These are phyloP conservation scores for Turdus rufiventris DNA, from an alignment of 2,113 vertebrate genomes.

Conservation along the genomic window DNA sequence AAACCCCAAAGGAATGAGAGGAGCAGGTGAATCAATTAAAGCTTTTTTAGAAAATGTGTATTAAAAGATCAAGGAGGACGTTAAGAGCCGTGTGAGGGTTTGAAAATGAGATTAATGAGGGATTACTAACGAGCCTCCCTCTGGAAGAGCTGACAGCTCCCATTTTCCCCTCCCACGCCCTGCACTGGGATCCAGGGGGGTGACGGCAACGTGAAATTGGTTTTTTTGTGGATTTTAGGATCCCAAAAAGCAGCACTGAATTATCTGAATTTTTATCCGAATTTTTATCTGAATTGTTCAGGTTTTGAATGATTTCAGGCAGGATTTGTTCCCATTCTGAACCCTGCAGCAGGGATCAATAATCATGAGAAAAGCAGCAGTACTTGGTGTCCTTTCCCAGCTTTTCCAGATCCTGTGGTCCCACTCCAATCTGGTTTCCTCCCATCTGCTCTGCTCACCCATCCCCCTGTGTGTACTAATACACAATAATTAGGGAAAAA, in stretches of 20 bases:
- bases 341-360: neutral
- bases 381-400: neutral
- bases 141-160: neutral
- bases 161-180: neutral
- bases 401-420: neutral
- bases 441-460: neutral
- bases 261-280: no score
- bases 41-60: neutral
- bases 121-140: neutral
- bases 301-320: no score
- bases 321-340: no score
- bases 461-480: fast-evolving
- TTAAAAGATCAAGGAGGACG: neutral
- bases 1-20: neutral
- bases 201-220: neutral
- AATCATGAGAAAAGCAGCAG: neutral
- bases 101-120: neutral
- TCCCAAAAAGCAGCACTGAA: neutral
- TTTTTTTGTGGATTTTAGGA: fast-evolving
- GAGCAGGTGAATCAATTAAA: neutral
- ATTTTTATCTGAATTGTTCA: no score
- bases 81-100: neutral
- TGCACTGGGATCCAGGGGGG: neutral
- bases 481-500: fast-evolving
- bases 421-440: neutral